A percentile compares a stretch with the other conserved stretches of the same genome.
Evolutionary conservation across 2,888 invertebrate species (phyloP).

Genomic region (Eilema sororculum): DNA sequence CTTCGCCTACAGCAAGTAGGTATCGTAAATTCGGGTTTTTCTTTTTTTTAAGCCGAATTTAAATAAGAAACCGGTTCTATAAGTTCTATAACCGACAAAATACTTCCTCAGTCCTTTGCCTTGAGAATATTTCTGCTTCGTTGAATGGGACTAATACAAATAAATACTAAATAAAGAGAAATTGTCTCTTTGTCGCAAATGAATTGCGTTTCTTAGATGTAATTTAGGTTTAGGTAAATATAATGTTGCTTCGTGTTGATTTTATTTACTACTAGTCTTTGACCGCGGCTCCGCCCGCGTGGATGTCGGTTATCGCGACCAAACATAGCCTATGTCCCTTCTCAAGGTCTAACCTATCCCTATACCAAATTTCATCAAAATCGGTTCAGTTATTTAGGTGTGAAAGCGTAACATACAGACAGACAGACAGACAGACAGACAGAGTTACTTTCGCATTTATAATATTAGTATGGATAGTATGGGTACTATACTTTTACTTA

Average conservation of each 20-base stretch:
- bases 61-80: slow-evolving; percentile 7
- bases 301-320: no score
- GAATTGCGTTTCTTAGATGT: not conserved
- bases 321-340: no score
- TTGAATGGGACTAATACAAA: not conserved
- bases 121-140: slow-evolving; percentile 6
- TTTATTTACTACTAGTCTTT: no score
- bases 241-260: not conserved
- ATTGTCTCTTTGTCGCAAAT: not conserved
- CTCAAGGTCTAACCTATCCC: no score
- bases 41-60: not conserved
- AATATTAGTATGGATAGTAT: no score
- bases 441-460: no score
- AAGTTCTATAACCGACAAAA: slow-evolving; percentile 6
- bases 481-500: no score
- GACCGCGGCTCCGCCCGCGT: no score
- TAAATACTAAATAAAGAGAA: not conserved
- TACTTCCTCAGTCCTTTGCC: slow-evolving; percentile 4
- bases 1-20: not conserved
- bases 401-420: no score
- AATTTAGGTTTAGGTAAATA: not conserved
- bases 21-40: not conserved
- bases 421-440: no score
- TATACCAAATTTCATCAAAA: no score
- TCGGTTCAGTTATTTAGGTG: no score